A percentile compares a stretch with the other conserved stretches of the same genome.
Conservation (phyloP, 2,113 vertebrate species). For the Amblyornis subalaris region DNA sequence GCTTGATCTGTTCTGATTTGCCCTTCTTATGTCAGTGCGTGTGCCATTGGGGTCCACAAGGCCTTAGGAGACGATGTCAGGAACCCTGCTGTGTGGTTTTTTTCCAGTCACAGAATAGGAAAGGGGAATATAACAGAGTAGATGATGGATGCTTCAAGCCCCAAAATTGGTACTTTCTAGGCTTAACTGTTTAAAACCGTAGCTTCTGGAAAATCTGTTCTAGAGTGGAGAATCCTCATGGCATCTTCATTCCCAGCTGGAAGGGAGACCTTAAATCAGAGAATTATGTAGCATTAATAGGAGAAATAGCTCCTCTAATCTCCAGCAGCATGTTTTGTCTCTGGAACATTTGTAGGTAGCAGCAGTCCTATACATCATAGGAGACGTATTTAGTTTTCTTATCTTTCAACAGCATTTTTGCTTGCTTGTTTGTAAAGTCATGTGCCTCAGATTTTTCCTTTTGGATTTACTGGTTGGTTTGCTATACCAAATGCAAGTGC, state of each 20-base stretch:
- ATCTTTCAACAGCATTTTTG: neutral
- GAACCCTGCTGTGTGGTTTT: neutral
- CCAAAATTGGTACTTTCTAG: neutral
- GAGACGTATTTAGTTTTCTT: neutral
- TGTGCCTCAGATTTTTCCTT: neutral
- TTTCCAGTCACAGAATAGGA: neutral
- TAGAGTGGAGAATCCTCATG: neutral
- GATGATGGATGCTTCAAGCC: neutral
- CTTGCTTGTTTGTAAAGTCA: neutral
- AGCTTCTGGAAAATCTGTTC: neutral
- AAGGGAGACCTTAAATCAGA: neutral
- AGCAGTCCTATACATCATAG: neutral
- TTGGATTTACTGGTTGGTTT: neutral
- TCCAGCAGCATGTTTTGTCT: neutral
- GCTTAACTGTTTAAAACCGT: neutral
- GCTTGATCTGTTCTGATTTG: neutral
- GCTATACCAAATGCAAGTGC: neutral
- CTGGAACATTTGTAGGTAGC: neutral
- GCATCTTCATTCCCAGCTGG: neutral
- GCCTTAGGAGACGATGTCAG: neutral
- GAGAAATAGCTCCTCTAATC: neutral
- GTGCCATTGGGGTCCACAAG: neutral
- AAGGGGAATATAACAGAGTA: neutral
- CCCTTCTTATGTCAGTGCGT: neutral
- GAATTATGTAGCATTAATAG: neutral